phyloP scores from a whole-genome alignment of 1,140 invertebrate genomes.

The Dinothrombium tinctorium region DNA sequence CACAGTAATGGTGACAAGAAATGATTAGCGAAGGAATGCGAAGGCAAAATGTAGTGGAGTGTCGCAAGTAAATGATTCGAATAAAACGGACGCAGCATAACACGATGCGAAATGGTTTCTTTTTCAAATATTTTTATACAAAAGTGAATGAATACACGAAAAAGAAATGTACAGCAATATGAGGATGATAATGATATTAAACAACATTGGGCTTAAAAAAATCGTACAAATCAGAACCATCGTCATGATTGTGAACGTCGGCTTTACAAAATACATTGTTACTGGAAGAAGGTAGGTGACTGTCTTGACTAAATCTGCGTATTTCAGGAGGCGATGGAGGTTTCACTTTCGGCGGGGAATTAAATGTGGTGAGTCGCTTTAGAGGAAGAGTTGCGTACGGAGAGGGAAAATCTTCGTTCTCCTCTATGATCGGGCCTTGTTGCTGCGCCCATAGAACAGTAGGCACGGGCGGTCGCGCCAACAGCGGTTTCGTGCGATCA shows the following conservation, averaged over 20 bases:
- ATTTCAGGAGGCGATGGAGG: not conserved
- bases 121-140: no score
- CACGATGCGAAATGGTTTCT: no score
- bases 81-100: no score
- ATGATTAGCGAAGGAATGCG: no score
- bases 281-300: not conserved
- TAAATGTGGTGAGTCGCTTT: not conserved
- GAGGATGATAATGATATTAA: not conserved
- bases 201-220: not conserved
- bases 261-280: slow-evolving; percentile 5
- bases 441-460: slow-evolving; percentile 9
- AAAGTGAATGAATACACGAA: no score
- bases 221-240: not conserved
- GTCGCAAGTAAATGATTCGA: no score
- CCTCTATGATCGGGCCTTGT: slow-evolving; percentile 10
- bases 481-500: slow-evolving; percentile 6
- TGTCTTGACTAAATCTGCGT: not conserved
- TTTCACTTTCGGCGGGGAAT: not conserved
- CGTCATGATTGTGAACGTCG: slow-evolving; percentile 2
- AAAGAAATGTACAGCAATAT: no score
- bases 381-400: slow-evolving; percentile 15
- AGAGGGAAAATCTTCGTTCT: slow-evolving; percentile 10
- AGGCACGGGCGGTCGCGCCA: slow-evolving; percentile 3
- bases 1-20: no score
- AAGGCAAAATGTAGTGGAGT: no score